phyloP scores from a whole-genome alignment of 2,113 vertebrate species.

The Laticauda colubrina region DNA sequence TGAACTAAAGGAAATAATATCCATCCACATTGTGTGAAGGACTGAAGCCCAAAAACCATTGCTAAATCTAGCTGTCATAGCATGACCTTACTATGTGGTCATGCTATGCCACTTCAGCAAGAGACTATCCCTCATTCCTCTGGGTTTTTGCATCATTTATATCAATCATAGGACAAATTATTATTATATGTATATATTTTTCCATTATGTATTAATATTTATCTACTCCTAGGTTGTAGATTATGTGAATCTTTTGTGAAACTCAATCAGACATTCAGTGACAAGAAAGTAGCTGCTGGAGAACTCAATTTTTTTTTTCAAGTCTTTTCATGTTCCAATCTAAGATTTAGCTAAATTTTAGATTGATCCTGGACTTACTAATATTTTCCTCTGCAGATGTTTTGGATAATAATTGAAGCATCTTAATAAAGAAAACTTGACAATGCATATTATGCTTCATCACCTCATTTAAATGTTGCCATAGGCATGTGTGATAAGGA shows the following conservation, averaged over 20 bases:
- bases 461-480: neutral
- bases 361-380: conserved; percentile 57
- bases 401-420: conserved; percentile 46
- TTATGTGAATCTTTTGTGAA: conserved; percentile 74
- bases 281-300: conserved; percentile 54
- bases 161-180: conserved; percentile 70
- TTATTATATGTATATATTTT: conserved; percentile 83
- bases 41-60: neutral
- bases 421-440: conserved; percentile 54
- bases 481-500: neutral
- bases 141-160: conserved; percentile 65
- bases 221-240: conserved; percentile 74
- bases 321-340: conserved; percentile 38
- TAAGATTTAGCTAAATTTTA: conserved; percentile 45
- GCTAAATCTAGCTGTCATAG: neutral
- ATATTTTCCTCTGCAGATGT: conserved; percentile 34
- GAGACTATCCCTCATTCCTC: neutral
- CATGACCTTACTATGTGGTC: neutral
- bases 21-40: neutral
- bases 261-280: conserved; percentile 74
- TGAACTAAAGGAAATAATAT: neutral
- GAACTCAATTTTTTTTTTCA: conserved; percentile 38
- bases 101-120: neutral
- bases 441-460: neutral
- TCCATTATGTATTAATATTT: conserved; percentile 78